phyloP scores from a whole-genome alignment of 2,797 vertebrate species.

The Bryconaethiops microstoma region DNA sequence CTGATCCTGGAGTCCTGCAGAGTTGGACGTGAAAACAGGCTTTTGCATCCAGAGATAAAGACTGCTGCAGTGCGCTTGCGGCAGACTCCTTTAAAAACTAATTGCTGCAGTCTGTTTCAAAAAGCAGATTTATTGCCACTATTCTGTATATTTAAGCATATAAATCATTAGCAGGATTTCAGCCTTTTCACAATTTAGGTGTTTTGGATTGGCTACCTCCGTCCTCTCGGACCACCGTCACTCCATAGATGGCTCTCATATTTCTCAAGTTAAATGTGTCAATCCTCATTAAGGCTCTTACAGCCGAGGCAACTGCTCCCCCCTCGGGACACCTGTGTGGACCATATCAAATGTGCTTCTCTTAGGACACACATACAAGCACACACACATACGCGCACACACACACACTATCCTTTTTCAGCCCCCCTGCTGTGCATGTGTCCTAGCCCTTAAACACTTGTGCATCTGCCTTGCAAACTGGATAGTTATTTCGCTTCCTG shows the following conservation, averaged over 20 bases:
- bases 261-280: constrained; percentile 59
- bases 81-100: constrained; percentile 47
- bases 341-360: constrained; percentile 53
- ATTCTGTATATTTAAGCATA: constrained; percentile 34
- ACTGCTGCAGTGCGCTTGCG: constrained; percentile 40
- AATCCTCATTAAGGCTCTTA: constrained; percentile 57
- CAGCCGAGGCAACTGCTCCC: constrained; percentile 32
- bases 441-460: constrained; percentile 21
- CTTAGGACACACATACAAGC: constrained; percentile 3
- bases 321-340: constrained; percentile 51
- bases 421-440: constrained; percentile 11
- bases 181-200: constrained; percentile 37
- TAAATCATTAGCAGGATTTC: constrained; percentile 41
- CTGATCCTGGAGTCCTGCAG: constrained; percentile 39
- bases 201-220: constrained; percentile 16
- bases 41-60: constrained; percentile 35
- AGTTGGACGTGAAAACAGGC: constrained; percentile 35
- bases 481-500: constrained; percentile 1
- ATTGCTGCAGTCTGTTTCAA: constrained; percentile 52
- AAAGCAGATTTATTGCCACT: constrained; percentile 49
- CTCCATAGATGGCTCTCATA: constrained; percentile 58
- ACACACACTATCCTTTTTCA: constrained; percentile 7
- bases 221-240: constrained; percentile 33
- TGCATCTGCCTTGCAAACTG: constrained; percentile 17
- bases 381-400: background rate